Conservation (phyloP, 2,888 invertebrate genomes). For the Seira musarum region DNA sequence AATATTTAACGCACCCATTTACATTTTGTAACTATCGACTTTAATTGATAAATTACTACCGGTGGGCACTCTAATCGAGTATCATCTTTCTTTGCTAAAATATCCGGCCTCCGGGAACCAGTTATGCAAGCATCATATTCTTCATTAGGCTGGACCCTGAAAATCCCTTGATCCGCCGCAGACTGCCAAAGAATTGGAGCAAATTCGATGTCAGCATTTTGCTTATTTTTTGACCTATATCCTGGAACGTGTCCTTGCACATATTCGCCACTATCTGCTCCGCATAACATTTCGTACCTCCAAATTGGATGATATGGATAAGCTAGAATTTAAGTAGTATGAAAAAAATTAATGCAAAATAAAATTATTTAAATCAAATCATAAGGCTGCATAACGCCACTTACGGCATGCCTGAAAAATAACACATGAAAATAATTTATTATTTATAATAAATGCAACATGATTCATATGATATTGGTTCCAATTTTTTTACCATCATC, state of each 20-base stretch:
- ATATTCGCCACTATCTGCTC: background rate
- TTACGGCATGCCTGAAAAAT: too few relatives aligned
- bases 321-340: too few relatives aligned
- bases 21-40: too few relatives aligned
- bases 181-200: background rate
- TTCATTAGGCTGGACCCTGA: conserved; percentile 25
- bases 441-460: too few relatives aligned
- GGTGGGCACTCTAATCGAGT: conserved; percentile 25
- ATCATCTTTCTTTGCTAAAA: background rate
- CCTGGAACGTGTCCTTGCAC: background rate
- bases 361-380: too few relatives aligned
- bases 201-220: background rate
- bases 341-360: background rate
- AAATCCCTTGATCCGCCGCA: background rate
- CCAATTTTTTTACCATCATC: conserved; percentile 34
- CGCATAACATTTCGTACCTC: background rate
- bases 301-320: background rate
- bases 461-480: too few relatives aligned
- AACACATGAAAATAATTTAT: too few relatives aligned
- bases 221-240: too few relatives aligned
- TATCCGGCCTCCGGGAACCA: too few relatives aligned
- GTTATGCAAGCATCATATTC: conserved; percentile 23
- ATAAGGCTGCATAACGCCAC: too few relatives aligned
- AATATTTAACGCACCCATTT: too few relatives aligned
- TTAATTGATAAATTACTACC: too few relatives aligned